Evolutionary conservation across 2,797 vertebrate genomes (phyloP).

Genomic region (Lutjanus argentimaculatus): DNA sequence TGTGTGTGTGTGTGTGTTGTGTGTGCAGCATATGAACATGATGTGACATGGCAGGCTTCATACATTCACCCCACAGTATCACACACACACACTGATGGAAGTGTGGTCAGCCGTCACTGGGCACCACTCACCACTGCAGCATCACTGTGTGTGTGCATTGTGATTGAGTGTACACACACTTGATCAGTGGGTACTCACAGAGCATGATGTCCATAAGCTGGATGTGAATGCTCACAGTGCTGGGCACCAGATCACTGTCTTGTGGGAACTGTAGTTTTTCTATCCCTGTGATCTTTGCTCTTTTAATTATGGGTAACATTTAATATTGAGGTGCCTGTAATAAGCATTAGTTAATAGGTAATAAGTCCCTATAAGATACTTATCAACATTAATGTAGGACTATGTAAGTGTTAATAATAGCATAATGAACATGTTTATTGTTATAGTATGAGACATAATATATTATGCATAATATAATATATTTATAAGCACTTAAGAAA

Average conservation of each 20-base stretch:
- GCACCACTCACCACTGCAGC: conserved; percentile 24
- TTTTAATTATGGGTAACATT: too few relatives aligned
- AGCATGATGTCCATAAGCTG: background rate
- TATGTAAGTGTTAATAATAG: too few relatives aligned
- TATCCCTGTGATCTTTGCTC: background rate
- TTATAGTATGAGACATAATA: too few relatives aligned
- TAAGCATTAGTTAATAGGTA: too few relatives aligned
- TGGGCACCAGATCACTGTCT: background rate
- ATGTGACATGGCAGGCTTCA: conserved; percentile 61
- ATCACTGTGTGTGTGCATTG: background rate
- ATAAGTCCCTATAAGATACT: too few relatives aligned
- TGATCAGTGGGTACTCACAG: background rate
- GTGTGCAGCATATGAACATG: conserved; percentile 25
- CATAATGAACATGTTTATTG: too few relatives aligned
- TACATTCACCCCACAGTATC: conserved; percentile 33
- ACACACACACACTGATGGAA: conserved; percentile 20
- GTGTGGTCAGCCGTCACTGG: conserved; percentile 27
- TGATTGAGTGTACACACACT: background rate
- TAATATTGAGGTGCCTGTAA: too few relatives aligned
- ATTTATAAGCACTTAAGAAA: too few relatives aligned
- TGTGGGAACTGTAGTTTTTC: background rate
- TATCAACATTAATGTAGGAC: too few relatives aligned
- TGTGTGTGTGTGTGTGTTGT: conserved; percentile 4
- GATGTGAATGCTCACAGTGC: background rate
- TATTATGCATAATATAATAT: too few relatives aligned